Conservation (phyloP, 2,888 invertebrate species). For the Strigamia maritima region DNA sequence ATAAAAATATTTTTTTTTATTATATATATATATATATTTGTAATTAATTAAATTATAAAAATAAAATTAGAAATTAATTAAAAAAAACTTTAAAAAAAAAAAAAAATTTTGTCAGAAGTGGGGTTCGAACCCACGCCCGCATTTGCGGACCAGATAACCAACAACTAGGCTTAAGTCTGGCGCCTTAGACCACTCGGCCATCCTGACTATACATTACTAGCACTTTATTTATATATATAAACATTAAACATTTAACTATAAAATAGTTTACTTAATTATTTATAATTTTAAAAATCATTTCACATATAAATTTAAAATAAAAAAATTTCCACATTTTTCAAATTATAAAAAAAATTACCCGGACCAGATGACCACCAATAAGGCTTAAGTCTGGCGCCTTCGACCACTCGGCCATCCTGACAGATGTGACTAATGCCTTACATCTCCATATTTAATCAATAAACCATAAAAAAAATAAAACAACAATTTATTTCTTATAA, state of each 20-base stretch:
- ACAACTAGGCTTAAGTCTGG: not conserved
- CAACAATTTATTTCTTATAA: no score
- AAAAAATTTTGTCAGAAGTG: not conserved
- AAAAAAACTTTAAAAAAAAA: not conserved
- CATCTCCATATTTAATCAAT: not conserved
- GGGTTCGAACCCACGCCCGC: not conserved
- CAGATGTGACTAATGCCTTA: no score
- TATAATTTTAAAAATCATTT: no score
- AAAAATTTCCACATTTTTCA: not conserved
- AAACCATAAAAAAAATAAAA: not conserved
- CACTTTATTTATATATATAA: no score
- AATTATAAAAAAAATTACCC: no score
- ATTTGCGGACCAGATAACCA: not conserved
- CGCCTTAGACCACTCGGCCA: not conserved
- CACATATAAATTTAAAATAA: not conserved
- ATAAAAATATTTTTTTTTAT: no score
- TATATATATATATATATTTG: not conserved
- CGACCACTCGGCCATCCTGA: no score
- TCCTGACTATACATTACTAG: not conserved
- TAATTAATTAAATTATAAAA: not conserved
- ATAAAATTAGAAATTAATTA: not conserved
- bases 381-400: no score
- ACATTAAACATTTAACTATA: no score
- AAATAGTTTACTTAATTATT: no score
- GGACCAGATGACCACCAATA: no score